Percentiles rank a stretch among this genome's conserved stretches.
These are phyloP conservation scores for Callionymus lyra DNA, from an alignment of 2,113 vertebrate genomes.

Conservation along the genomic window DNA sequence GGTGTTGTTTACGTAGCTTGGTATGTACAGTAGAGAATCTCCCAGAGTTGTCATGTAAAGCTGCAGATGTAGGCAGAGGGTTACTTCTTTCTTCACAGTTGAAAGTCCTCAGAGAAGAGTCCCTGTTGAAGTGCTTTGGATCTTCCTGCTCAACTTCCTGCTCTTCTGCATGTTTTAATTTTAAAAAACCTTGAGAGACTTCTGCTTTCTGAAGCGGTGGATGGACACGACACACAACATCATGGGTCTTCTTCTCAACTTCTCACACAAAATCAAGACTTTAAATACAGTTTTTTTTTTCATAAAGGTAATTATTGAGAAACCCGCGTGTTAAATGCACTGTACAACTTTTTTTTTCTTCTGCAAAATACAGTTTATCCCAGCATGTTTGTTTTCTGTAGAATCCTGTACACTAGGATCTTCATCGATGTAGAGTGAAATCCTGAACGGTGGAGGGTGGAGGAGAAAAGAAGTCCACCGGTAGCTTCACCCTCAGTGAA, in stretches of 20 bases:
- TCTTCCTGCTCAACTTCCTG: slow-evolving; percentile 12
- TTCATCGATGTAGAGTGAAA: slow-evolving; percentile 44
- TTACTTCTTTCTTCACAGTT: slow-evolving; percentile 29
- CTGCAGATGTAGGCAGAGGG: slow-evolving; percentile 39
- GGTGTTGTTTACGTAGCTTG: slow-evolving; percentile 50
- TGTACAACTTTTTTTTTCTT: slow-evolving; percentile 45
- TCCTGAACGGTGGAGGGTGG: slow-evolving; percentile 47
- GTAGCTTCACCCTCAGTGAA: slow-evolving; percentile 50
- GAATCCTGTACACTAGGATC: slow-evolving; percentile 53
- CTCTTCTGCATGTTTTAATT: slow-evolving; percentile 20
- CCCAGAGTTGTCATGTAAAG: slow-evolving; percentile 64
- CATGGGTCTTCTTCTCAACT: slow-evolving; percentile 51
- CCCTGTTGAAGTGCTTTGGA: slow-evolving; percentile 16
- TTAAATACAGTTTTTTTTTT: slow-evolving; percentile 43
- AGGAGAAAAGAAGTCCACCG: slow-evolving; percentile 6
- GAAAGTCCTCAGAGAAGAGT: slow-evolving; percentile 47
- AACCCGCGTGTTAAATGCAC: slow-evolving; percentile 49
- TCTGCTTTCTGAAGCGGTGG: slow-evolving; percentile 20
- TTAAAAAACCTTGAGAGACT: slow-evolving; percentile 7
- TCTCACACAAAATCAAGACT: slow-evolving; percentile 46
- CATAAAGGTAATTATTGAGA: slow-evolving; percentile 52
- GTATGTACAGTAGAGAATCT: slow-evolving; percentile 59
- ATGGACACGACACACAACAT: slow-evolving; percentile 25
- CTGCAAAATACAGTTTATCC: slow-evolving; percentile 60
- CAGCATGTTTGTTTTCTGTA: slow-evolving; percentile 36